Evolutionary conservation across 2,888 invertebrate species (phyloP), one percentile per base, ranked within the genome.

Genomic region (Ornithoptera alexandrae): DNA sequence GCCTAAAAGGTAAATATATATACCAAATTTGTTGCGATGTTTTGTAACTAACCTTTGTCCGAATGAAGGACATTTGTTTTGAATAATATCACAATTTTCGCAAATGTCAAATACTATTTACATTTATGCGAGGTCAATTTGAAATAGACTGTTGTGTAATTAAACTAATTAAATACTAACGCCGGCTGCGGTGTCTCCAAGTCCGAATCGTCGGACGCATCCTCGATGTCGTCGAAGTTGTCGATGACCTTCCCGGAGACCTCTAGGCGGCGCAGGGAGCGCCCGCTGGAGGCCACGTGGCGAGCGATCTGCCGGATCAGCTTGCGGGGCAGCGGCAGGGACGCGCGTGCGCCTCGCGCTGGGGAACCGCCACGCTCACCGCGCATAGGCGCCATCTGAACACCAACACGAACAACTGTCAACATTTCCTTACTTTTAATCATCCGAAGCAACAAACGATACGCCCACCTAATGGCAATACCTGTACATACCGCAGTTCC

Each of bases 371-470:
- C 87, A 72, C 92, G 89, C 79, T 92, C 92, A 75, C 91, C 90
- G 79, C 92, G 92, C 92, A 92, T 92, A 76, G 92, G 92, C 85
- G 92, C 92, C 92, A 92, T 92, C 92, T 92, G 78, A 18, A 30
- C 60, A 72, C 56, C 36, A 65, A 65, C 59, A 65, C 30, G 30
- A 30, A 30, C 30, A 30, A 30, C 3, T 30, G 30, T 30, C 30
- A 30, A 30, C 30, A 30, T 30, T 30, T 30, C 5, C 30, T 3
- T 3, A 30, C 10, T 39, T 39, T 39, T 39, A 5, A 8, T 39
- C 39, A 1, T 6, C 7, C 10, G 10, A 10, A 39, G 10, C 39
- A 8, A 10, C 30, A 30, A 30, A 30, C 39, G 39, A 39, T 8
- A 39, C 39, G 39, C 10, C 10, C 39, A 39, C 39, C 39, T 39